These are phyloP conservation scores for Pelochelys cantorii DNA, from an alignment of 2,797 vertebrate genomes.

Conservation along the genomic window DNA sequence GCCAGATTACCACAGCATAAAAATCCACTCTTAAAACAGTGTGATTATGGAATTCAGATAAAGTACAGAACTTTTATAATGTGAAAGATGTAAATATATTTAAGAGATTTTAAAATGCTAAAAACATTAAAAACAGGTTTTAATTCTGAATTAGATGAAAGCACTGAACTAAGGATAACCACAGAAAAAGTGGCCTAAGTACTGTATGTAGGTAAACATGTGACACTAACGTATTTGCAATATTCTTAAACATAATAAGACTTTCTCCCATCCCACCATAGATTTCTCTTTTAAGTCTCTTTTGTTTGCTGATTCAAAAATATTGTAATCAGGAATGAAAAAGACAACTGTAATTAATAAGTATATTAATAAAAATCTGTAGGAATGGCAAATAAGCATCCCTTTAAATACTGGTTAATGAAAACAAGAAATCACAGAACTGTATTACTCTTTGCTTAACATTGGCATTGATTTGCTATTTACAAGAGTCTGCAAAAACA, in stretches of 20 bases:
- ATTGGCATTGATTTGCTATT: constrained; percentile 75
- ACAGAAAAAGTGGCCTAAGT: constrained; percentile 64
- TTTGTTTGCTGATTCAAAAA: constrained; percentile 33
- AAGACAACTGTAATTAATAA: constrained; percentile 49
- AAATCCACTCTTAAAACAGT: constrained; percentile 54
- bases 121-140: constrained; percentile 59
- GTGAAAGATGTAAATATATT: constrained; percentile 59
- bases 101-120: constrained; percentile 66
- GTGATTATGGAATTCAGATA: constrained; percentile 36
- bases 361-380: constrained; percentile 48
- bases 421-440: constrained; percentile 54
- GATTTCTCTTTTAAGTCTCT: not conserved
- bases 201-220: constrained; percentile 51
- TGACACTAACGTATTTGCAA: constrained; percentile 37
- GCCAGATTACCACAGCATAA: constrained; percentile 45
- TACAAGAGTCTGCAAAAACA: constrained; percentile 79
- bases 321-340: constrained; percentile 38
- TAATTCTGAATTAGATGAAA: constrained; percentile 60
- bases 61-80: constrained; percentile 47
- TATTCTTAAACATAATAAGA: constrained; percentile 58
- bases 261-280: constrained; percentile 40
- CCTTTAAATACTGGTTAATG: constrained; percentile 70
- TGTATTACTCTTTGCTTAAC: constrained; percentile 54
- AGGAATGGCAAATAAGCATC: constrained; percentile 50
- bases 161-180: constrained; percentile 43